A percentile compares a stretch with the other conserved stretches of the same genome.
phyloP scores from a whole-genome alignment of 2,797 vertebrate species.

The Neosalanx taihuensis region DNA sequence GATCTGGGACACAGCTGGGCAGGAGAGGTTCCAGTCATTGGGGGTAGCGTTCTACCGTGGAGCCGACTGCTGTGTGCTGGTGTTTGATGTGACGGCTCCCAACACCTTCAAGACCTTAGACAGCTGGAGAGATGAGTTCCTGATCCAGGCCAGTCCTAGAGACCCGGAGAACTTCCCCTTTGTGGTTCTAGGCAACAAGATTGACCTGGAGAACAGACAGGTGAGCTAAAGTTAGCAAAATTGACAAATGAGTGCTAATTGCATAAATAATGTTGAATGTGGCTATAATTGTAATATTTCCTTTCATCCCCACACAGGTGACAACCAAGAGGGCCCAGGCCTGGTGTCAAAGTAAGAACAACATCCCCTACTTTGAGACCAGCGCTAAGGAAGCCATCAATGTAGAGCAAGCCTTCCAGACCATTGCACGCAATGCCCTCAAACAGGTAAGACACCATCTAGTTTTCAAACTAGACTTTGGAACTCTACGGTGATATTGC shows the following conservation, averaged over 20 bases:
- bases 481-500: background rate
- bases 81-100: slow-evolving; percentile 88
- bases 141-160: slow-evolving; percentile 88
- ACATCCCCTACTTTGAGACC: slow-evolving; percentile 96
- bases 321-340: slow-evolving; percentile 92
- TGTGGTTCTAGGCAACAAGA: slow-evolving; percentile 92
- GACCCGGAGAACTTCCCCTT: slow-evolving; percentile 93
- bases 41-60: slow-evolving; percentile 92
- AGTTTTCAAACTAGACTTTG: background rate
- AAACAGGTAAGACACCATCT: slow-evolving; percentile 79
- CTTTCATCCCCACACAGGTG: slow-evolving; percentile 68
- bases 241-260: background rate
- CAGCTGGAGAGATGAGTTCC: slow-evolving; percentile 90
- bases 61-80: slow-evolving; percentile 90
- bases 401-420: slow-evolving; percentile 96
- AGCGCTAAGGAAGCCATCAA: slow-evolving; percentile 97
- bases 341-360: slow-evolving; percentile 98
- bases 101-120: slow-evolving; percentile 91
- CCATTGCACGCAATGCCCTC: slow-evolving; percentile 93
- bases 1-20: slow-evolving; percentile 94
- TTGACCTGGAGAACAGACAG: slow-evolving; percentile 92
- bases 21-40: slow-evolving; percentile 90
- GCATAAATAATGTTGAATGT: background rate
- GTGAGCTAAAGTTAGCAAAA: slow-evolving; percentile 62
- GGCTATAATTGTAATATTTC: too few relatives aligned